phyloP scores from a whole-genome alignment of 2,113 vertebrate species.

The Chloropsis cyanopogon region DNA sequence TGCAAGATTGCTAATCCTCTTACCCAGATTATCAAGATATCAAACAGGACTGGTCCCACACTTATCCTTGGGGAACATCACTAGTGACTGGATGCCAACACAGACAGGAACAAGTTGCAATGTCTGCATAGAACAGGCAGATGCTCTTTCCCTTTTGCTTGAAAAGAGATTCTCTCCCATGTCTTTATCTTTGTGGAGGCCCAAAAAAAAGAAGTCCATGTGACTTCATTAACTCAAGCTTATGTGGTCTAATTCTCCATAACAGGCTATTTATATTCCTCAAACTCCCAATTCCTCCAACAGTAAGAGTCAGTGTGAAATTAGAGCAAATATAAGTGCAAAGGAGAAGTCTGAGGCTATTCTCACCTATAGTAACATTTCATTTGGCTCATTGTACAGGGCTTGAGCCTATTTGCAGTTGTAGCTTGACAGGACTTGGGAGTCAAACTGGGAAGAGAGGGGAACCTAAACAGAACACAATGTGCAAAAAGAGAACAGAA shows the following conservation, averaged over 20 bases:
- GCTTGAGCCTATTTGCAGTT: neutral
- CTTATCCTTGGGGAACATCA: rapidly evolving
- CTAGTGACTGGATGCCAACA: neutral
- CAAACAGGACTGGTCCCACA: neutral
- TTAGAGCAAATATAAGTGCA: neutral
- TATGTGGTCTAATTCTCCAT: neutral
- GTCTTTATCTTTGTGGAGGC: neutral
- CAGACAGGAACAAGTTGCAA: neutral
- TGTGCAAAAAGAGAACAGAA: neutral
- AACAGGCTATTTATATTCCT: neutral
- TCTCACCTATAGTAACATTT: neutral
- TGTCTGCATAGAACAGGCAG: neutral
- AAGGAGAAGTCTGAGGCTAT: neutral
- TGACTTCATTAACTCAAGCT: neutral
- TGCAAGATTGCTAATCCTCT: neutral
- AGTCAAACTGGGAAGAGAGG: neutral
- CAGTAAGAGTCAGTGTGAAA: neutral
- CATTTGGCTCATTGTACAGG: neutral
- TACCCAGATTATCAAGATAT: neutral
- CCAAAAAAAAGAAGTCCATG: neutral
- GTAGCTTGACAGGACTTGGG: neutral
- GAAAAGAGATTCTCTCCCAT: neutral
- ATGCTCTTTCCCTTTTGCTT: neutral
- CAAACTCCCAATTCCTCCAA: neutral
- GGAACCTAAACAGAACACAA: neutral